Base-by-base conservation (phyloP, 2,888 invertebrate genomes). In the Cryptocephalus moraei region DNA sequence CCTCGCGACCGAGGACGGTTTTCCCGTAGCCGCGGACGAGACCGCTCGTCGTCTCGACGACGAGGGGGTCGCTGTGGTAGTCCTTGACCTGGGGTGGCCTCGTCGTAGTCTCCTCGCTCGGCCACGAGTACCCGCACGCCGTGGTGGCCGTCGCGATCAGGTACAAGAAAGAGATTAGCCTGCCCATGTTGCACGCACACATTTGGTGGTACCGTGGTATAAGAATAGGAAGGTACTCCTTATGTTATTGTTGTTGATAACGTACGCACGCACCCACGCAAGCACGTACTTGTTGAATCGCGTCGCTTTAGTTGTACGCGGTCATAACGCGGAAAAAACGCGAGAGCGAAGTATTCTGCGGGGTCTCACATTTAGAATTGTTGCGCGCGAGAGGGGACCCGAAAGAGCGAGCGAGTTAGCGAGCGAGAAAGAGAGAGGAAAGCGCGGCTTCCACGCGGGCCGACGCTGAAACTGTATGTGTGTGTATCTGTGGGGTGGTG, bases 1-100 rank as follows among this genome's bases (percentile, higher is more conserved):
- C 86, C 69, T 93, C 84, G 46, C 89, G 80, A 44, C 90, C 84
- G 70, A 91, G 76, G 57, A 91, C 85, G 52, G 84, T 83, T 64
- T 85, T 84, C 12, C 86, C 81, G 60, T 82, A 81, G 14, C 91
- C 91, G 53, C 87, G 82, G 47, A 91, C 81, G 50, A 84, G 77
- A 1, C 91, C 91, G 61, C 82, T 86, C 56, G 82, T 84, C 22
- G 91, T 91, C 68, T 87, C 84, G 41, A 91, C 88, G 46, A 90
- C 82, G 51, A 90, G 74, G 0, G 87, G 85, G 67, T 90, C 89
- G 66, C 69, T 71, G 57, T 72, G 73, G 52, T 67, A 67, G 55
- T 72, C 73, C 55, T 70, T 70, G 44, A 65, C 55, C n/a, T 59
- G 56, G 32, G 63, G 59, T 13, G 65, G 59, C 33, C 60, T 59